Evolutionary conservation across 2,888 invertebrate species (phyloP).

Genomic region (Polydesmus complanatus): DNA sequence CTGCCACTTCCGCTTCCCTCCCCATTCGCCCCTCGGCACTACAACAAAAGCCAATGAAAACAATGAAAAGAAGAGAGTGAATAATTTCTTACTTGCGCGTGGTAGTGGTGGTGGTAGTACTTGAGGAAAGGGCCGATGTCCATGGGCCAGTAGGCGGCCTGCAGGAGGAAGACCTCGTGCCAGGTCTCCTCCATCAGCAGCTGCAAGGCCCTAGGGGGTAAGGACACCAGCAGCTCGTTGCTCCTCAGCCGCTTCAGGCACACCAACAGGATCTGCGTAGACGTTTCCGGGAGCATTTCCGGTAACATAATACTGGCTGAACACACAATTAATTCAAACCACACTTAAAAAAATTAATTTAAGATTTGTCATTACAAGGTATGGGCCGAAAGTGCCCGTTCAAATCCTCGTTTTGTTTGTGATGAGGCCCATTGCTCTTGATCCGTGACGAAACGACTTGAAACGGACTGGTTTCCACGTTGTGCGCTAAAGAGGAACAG

Average conservation of each 20-base stretch:
- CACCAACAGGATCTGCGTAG: slow-evolving; percentile 22
- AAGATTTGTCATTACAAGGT: no score
- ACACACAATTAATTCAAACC: no score
- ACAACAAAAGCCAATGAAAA: no score
- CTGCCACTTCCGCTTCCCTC: no score
- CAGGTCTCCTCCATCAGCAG: slow-evolving; percentile 27
- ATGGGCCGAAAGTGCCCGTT: no score
- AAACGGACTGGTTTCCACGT: slow-evolving; percentile 11
- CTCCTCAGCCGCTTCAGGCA: slow-evolving; percentile 24
- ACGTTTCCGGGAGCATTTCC: slow-evolving; percentile 8
- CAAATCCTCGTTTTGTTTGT: not conserved
- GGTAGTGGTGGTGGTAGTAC: not conserved
- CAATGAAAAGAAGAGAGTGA: no score
- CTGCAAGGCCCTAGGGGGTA: slow-evolving; percentile 24
- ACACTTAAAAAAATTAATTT: no score
- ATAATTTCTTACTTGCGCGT: not conserved
- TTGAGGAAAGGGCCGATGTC: slow-evolving; percentile 20
- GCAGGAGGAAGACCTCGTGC: slow-evolving; percentile 27
- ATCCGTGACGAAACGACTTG: not conserved
- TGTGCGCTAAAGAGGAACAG: slow-evolving; percentile 1
- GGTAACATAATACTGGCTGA: not conserved
- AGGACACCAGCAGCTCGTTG: slow-evolving; percentile 25
- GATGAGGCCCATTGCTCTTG: not conserved
- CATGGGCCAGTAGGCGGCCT: slow-evolving; percentile 28
- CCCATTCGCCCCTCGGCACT: no score